Percentiles rank a stretch among this genome's conserved stretches.
Conservation (phyloP, 2,113 vertebrate species). For the human region DNA sequence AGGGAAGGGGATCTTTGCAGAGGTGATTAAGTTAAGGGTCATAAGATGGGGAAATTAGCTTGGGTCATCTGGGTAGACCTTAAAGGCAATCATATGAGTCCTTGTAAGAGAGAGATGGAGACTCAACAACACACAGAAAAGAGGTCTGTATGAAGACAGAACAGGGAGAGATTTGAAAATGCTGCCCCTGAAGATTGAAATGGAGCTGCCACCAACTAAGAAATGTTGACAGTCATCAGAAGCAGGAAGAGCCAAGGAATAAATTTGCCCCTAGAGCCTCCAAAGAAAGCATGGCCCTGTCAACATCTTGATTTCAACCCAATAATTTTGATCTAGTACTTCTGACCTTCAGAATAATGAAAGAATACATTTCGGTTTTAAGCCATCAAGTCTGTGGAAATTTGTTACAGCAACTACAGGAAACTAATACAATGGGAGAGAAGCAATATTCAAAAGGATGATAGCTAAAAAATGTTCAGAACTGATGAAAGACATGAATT, state of each 20-base stretch:
- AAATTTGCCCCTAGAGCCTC: background rate
- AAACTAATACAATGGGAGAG: background rate
- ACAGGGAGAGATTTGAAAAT: background rate
- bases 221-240: too few species aligned
- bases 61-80: background rate
- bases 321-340: background rate
- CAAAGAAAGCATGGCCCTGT: background rate
- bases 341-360: background rate
- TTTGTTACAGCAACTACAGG: background rate
- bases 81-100: background rate
- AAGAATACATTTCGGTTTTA: background rate
- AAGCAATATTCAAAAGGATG: background rate
- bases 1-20: accelerated
- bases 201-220: too few species aligned
- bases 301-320: background rate
- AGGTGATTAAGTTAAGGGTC: background rate
- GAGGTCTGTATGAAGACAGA: background rate
- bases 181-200: background rate
- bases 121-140: background rate
- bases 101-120: background rate
- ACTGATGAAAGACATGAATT: background rate
- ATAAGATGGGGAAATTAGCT: background rate
- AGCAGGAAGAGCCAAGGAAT: background rate
- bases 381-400: background rate
- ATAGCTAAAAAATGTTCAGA: background rate